phyloP scores from a whole-genome alignment of 2,113 vertebrate species.

The Nesogale talazaci region DNA sequence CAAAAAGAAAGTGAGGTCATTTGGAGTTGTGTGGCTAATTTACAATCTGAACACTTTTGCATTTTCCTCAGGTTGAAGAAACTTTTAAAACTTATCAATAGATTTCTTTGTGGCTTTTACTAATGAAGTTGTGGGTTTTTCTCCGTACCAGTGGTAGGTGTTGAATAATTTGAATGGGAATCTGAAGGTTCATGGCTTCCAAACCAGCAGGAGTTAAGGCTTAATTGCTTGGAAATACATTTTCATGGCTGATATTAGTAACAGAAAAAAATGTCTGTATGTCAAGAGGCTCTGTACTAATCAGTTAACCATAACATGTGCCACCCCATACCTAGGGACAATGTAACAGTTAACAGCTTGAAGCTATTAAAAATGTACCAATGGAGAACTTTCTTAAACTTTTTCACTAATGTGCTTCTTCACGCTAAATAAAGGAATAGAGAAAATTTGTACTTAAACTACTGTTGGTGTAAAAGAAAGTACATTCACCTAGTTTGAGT shows the following conservation, averaged over 20 bases:
- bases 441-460: conserved; percentile 80
- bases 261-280: conserved; percentile 85
- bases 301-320: conserved; percentile 86
- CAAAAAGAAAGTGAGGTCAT: conserved; percentile 72
- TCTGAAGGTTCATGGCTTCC: conserved; percentile 86
- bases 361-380: conserved; percentile 84
- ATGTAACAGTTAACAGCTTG: conserved; percentile 86
- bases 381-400: conserved; percentile 76
- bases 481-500: conserved; percentile 75
- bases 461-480: conserved; percentile 80
- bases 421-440: conserved; percentile 80
- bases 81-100: conserved; percentile 83
- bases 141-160: conserved; percentile 79
- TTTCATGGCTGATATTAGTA: conserved; percentile 86
- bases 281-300: conserved; percentile 86
- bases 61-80: conserved; percentile 74
- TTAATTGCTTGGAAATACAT: conserved; percentile 90
- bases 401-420: conserved; percentile 81
- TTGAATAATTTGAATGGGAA: conserved; percentile 87
- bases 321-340: conserved; percentile 83
- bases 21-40: conserved; percentile 77
- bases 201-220: conserved; percentile 86
- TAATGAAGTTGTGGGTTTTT: conserved; percentile 71
- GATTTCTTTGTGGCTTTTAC: conserved; percentile 85
- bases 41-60: conserved; percentile 75